Conservation (phyloP, 2,888 invertebrate species). For the Eristalis intricaria region DNA sequence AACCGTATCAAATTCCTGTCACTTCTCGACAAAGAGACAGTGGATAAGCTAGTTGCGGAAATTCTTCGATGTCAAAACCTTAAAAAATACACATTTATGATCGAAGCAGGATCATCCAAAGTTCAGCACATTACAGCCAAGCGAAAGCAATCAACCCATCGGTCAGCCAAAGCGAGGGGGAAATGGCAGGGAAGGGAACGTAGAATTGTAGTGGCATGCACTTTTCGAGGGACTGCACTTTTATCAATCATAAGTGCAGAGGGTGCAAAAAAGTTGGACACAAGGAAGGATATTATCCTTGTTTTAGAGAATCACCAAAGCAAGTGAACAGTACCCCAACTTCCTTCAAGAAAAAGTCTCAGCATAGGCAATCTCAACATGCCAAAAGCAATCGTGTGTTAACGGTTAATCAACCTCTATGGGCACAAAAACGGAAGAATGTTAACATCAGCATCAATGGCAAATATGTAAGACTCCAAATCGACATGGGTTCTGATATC, state of each 20-base stretch:
- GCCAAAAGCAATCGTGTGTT: constrained; percentile 3
- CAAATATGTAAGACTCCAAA: too few relatives aligned
- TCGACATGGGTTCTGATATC: too few relatives aligned
- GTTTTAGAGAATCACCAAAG: constrained; percentile 27
- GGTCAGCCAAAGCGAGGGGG: too few relatives aligned
- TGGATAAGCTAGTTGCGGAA: constrained; percentile 43
- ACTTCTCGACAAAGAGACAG: constrained; percentile 24
- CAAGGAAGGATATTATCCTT: constrained; percentile 55
- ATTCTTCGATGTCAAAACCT: neutral
- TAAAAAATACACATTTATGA: neutral
- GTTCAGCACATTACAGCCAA: constrained; percentile 1
- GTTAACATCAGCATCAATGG: too few relatives aligned
- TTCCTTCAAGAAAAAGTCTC: neutral
- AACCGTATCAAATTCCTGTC: too few relatives aligned
- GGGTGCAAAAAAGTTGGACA: constrained; percentile 40
- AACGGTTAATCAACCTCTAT: neutral
- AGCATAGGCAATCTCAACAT: neutral
- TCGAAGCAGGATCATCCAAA: constrained; percentile 17
- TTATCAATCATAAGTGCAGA: constrained; percentile 37
- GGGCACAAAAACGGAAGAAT: too few relatives aligned
- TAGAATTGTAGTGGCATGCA: constrained; percentile 50
- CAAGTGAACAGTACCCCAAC: neutral
- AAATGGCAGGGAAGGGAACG: constrained; percentile 22
- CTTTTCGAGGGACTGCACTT: constrained; percentile 47
- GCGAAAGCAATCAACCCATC: neutral